Evolutionary conservation across 2,888 invertebrate species (phyloP), one percentile per base, ranked within the genome.

Genomic region (Oligia latruncula): DNA sequence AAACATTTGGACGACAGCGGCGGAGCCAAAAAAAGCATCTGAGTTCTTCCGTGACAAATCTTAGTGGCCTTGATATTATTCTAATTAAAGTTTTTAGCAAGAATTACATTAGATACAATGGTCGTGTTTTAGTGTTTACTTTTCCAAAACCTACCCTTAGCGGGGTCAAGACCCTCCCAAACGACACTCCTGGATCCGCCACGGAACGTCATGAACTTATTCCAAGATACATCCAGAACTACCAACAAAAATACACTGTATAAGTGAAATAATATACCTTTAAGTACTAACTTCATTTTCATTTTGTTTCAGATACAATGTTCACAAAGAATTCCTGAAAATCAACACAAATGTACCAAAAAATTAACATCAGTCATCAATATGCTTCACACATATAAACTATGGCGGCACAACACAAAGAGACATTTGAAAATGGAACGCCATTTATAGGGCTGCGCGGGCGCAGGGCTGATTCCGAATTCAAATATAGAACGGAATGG

Each of bases 401-500:
- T 90, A 95, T 95, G 95, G 96, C 95, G 94, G 92, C 92, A 87
- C 87, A 90, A 91, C 86, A 93, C 92, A 92, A 93, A 93, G 90
- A 89, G 89, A 89, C 88, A 90, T 91, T 92, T 89, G 90, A 92
- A 92, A 92, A 92, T 85, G 92, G 92, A 92, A 93, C 91, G 90
- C 91, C 90, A 89, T 89, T 92, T 92, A 91, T 94, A 92, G 92
- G 91, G 87, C 89, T 89, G 91, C 94, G 94, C 90, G 85, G 82
- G 90, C 93, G 93, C 93, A 91, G 92, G 93, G 93, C 91, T 92
- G 93, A 92, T 92, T 93, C 93, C 87, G 91, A 92, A 88, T 92
- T 93, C 92, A 90, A 93, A 94, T 93, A 93, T 95, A 95, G 94
- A 95, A 93, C 93, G 90, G 88, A 90, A 87, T 88, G 89, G 89